phyloP scores from a whole-genome alignment of 2,797 vertebrate species.

The Saxicola maurus region DNA sequence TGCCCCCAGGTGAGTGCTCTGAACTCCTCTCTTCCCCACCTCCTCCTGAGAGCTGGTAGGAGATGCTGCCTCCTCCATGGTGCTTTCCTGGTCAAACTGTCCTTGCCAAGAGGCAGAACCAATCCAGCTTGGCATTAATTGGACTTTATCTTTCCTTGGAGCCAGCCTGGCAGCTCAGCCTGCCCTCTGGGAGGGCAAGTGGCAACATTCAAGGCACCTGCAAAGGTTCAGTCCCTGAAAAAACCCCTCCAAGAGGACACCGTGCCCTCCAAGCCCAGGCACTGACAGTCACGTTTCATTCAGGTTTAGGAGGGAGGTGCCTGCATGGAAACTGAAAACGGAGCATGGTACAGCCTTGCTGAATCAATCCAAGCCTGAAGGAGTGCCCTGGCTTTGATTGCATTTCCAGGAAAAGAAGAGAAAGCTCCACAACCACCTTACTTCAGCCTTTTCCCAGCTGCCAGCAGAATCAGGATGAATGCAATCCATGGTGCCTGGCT shows the following conservation, averaged over 20 bases:
- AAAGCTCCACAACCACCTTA: neutral
- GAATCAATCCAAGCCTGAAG: neutral
- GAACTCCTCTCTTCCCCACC: neutral
- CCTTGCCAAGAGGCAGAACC: neutral
- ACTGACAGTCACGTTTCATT: neutral
- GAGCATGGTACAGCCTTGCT: neutral
- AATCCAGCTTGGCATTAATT: neutral
- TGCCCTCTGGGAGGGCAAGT: neutral
- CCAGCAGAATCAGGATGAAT: neutral
- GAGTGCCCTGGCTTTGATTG: fast-evolving
- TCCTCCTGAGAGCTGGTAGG: neutral
- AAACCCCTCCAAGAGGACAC: neutral
- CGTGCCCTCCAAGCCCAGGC: neutral
- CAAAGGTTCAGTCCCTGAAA: neutral
- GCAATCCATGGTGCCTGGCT: fast-evolving
- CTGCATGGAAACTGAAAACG: neutral
- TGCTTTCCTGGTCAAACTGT: fast-evolving
- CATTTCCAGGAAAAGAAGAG: neutral
- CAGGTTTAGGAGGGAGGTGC: neutral
- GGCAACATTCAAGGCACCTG: neutral
- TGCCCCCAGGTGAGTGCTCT: neutral
- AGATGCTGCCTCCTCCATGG: neutral
- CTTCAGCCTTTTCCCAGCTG: neutral
- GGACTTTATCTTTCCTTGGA: neutral
- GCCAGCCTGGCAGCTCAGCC: neutral